A percentile compares a stretch with the other conserved stretches of the same genome.
phyloP scores from a whole-genome alignment of 64 coral and sea anemone genomes.

The Exaiptasia diaphana region DNA sequence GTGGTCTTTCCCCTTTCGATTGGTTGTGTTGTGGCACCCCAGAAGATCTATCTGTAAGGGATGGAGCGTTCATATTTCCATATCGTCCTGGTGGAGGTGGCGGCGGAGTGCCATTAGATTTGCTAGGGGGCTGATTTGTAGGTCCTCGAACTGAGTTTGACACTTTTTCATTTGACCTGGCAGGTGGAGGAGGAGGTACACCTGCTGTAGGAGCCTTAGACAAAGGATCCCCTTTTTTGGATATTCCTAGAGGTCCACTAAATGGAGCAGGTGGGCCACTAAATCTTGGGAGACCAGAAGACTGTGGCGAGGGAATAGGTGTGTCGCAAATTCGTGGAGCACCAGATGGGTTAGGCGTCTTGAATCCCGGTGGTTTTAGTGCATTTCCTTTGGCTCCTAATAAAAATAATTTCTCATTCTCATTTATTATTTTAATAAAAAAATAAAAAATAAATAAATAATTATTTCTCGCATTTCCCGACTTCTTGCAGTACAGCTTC shows the following conservation, averaged over 20 bases:
- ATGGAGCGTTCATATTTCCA: conserved; percentile 37
- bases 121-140: conserved; percentile 23
- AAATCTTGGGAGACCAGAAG: conserved; percentile 34
- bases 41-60: conserved; percentile 41
- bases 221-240: conserved; percentile 10
- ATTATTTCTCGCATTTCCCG: too few relatives aligned
- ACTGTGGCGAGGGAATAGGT: conserved; percentile 9
- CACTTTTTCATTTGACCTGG: conserved; percentile 38
- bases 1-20: conserved; percentile 36
- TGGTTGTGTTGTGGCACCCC: conserved; percentile 7
- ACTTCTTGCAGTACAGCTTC: too few relatives aligned
- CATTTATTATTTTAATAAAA: neutral
- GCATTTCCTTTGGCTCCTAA: conserved; percentile 53
- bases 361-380: conserved; percentile 83
- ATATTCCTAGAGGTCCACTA: conserved; percentile 2
- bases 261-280: conserved; percentile 49
- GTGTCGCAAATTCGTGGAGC: too few relatives aligned
- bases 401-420: neutral
- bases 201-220: neutral
- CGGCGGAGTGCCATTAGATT: conserved; percentile 29
- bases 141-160: conserved; percentile 25
- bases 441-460: too few relatives aligned
- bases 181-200: conserved; percentile 59
- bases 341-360: conserved; percentile 38
- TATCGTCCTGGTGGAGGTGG: conserved; percentile 60